Evolutionary conservation across 2,797 vertebrate species (phyloP).

Genomic region (Karalla daura): DNA sequence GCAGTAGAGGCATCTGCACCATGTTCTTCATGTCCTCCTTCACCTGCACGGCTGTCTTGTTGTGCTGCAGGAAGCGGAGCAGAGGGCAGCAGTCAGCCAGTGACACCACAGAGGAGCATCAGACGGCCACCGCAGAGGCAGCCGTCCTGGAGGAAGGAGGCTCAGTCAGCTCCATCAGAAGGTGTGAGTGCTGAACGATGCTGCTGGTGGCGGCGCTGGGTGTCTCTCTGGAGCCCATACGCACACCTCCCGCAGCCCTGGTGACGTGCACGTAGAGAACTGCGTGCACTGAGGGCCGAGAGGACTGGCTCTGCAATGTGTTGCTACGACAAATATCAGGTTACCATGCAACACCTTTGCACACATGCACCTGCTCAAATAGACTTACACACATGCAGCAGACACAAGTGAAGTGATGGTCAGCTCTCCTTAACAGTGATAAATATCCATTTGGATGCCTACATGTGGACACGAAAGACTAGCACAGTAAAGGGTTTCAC

Average conservation of each 20-base stretch:
- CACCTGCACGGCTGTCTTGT: conserved; percentile 86
- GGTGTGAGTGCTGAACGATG: neutral
- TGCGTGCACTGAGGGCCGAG: conserved; percentile 30
- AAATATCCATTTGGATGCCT: neutral
- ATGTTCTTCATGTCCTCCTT: conserved; percentile 94
- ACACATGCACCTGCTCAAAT: conserved; percentile 34
- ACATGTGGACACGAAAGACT: conserved; percentile 2
- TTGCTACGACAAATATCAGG: conserved; percentile 79
- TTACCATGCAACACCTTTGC: conserved; percentile 79
- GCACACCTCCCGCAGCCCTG: conserved; percentile 19
- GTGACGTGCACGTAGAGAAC: conserved; percentile 19
- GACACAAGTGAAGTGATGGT: conserved; percentile 5
- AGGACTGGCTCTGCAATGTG: conserved; percentile 47
- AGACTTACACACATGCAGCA: neutral
- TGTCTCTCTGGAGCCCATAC: conserved; percentile 20
- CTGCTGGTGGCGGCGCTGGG: neutral
- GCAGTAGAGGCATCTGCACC: conserved; percentile 82
- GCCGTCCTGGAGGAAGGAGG: conserved; percentile 13
- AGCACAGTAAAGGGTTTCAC: conserved; percentile 1
- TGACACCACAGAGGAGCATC: conserved; percentile 50
- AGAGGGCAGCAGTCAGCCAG: conserved; percentile 75
- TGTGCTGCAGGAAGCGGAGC: conserved; percentile 87
- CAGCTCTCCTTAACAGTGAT: neutral
- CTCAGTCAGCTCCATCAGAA: neutral
- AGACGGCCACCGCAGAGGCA: too few relatives aligned